phyloP scores from a whole-genome alignment of 2,113 vertebrate genomes.

The Thryonomys swinderianus region DNA sequence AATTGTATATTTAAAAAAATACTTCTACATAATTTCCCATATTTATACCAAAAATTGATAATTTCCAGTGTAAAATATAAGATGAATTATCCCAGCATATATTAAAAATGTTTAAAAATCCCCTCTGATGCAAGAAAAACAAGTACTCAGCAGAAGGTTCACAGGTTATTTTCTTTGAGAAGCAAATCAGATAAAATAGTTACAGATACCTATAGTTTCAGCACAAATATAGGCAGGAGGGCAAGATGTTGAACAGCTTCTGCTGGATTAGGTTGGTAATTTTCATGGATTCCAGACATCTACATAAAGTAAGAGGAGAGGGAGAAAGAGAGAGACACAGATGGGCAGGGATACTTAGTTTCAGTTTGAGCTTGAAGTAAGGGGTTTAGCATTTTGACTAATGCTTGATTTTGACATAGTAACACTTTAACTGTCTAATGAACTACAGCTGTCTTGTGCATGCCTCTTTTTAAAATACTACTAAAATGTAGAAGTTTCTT shows the following conservation, averaged over 20 bases:
- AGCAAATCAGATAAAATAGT: background rate
- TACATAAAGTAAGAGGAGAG: background rate
- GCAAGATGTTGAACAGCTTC: background rate
- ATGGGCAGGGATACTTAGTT: background rate
- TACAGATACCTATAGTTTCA: background rate
- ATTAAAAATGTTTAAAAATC: background rate
- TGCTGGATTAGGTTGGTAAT: background rate
- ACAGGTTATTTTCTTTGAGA: background rate
- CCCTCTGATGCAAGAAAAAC: background rate
- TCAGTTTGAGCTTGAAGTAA: conserved; percentile 10
- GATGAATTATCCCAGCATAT: background rate
- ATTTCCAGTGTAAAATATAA: conserved; percentile 15
- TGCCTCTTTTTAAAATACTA: background rate
- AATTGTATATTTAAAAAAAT: conserved; percentile 5
- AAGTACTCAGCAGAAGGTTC: background rate
- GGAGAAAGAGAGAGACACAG: background rate
- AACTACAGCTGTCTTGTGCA: background rate
- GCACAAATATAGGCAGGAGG: background rate
- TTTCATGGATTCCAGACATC: background rate
- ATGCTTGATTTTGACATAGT: background rate
- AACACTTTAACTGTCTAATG: background rate
- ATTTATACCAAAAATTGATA: conserved; percentile 16
- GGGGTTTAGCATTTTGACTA: background rate
- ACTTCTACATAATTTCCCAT: background rate
- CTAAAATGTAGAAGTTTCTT: background rate